A percentile compares a stretch with the other conserved stretches of the same genome.
Conservation (phyloP, 2,797 vertebrate genomes). For the Megalops cyprinoides region DNA sequence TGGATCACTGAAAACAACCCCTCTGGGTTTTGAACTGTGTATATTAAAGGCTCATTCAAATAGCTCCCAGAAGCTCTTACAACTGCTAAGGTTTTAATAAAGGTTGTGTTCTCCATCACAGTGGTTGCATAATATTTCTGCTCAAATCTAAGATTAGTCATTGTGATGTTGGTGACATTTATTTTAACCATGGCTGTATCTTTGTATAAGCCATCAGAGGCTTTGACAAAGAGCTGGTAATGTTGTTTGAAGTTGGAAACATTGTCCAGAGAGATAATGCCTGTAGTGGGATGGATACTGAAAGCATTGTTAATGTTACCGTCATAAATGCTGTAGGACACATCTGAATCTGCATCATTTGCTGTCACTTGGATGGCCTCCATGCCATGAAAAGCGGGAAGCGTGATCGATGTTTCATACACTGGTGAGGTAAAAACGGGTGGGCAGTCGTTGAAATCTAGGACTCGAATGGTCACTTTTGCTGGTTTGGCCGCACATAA, state of each 20-base stretch:
- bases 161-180: conserved; percentile 71
- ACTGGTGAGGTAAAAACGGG: conserved; percentile 78
- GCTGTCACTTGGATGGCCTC: conserved; percentile 81
- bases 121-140: conserved; percentile 69
- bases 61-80: conserved; percentile 78
- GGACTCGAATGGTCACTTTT: conserved; percentile 79
- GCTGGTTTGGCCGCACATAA: conserved; percentile 81
- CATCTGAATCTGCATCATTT: conserved; percentile 82
- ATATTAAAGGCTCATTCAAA: conserved; percentile 87
- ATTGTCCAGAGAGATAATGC: conserved; percentile 79
- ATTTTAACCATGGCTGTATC: conserved; percentile 79
- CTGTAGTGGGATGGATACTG: conserved; percentile 76
- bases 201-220: conserved; percentile 85
- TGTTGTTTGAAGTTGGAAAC: conserved; percentile 66
- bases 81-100: conserved; percentile 73
- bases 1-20: conserved; percentile 79
- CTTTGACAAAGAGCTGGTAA: conserved; percentile 79
- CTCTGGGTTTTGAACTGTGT: conserved; percentile 81
- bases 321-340: conserved; percentile 82
- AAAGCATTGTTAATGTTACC: conserved; percentile 80
- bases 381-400: conserved; percentile 80
- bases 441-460: conserved; percentile 88
- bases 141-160: conserved; percentile 79
- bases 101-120: conserved; percentile 80
- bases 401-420: conserved; percentile 76